Percentiles rank a stretch among this genome's conserved stretches.
Conservation (phyloP, 1,140 invertebrate genomes). For the Pachypsylla venusta region DNA sequence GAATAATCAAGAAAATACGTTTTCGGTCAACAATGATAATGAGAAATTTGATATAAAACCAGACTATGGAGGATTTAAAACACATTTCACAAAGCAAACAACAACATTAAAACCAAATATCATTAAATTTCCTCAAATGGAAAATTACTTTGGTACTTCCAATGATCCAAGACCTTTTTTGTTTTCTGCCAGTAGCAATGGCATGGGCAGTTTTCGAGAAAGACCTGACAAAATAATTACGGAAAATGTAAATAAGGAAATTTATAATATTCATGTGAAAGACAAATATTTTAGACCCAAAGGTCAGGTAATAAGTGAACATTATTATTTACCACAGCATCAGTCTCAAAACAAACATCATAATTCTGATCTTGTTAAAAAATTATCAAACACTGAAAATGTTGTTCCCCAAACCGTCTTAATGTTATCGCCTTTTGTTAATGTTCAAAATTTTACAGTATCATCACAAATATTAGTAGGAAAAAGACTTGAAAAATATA, state of each 20-base stretch:
- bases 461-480: conserved; percentile 3
- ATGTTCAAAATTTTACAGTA: background rate
- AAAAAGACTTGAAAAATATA: background rate
- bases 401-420: too few relatives aligned
- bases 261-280: background rate
- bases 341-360: background rate
- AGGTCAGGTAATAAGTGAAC: conserved; percentile 2
- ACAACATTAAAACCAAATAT: background rate
- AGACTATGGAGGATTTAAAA: too few relatives aligned
- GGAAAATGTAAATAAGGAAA: background rate
- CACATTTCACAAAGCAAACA: too few relatives aligned
- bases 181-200: too few relatives aligned
- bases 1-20: background rate
- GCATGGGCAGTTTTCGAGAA: background rate
- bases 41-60: too few relatives aligned
- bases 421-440: too few relatives aligned
- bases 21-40: background rate
- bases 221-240: background rate
- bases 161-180: background rate
- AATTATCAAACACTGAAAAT: background rate
- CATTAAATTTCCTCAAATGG: background rate
- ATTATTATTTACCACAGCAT: background rate
- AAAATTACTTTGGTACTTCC: background rate
- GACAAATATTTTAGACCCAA: background rate
- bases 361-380: background rate